A percentile compares a stretch with the other conserved stretches of the same genome.
These are phyloP conservation scores for Agriotes lineatus DNA, from an alignment of 2,888 invertebrate species.

Conservation along the genomic window DNA sequence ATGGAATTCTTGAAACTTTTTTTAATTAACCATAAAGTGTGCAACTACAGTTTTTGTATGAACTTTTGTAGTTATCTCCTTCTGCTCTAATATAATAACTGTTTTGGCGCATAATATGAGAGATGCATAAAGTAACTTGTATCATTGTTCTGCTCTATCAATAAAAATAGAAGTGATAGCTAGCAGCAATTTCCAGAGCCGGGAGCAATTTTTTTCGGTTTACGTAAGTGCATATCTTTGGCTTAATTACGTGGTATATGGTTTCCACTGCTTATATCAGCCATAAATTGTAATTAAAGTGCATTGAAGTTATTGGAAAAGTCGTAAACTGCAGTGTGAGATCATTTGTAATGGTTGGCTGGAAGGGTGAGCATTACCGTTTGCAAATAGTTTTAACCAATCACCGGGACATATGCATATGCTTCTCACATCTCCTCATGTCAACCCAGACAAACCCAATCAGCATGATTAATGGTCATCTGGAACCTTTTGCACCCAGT, in stretches of 20 bases:
- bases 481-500: slow-evolving; percentile 36
- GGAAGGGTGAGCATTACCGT: slow-evolving; percentile 51
- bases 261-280: slow-evolving; percentile 26
- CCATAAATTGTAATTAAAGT: slow-evolving; percentile 56
- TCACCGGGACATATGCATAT: slow-evolving; percentile 47
- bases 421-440: slow-evolving; percentile 51
- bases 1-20: no score
- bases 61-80: no score
- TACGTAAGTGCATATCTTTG: slow-evolving; percentile 17
- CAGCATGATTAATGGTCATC: slow-evolving; percentile 51
- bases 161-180: slow-evolving; percentile 12
- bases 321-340: slow-evolving; percentile 55
- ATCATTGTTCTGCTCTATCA: neutral
- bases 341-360: slow-evolving; percentile 54
- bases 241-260: slow-evolving; percentile 10
- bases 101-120: no score
- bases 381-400: slow-evolving; percentile 54
- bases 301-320: slow-evolving; percentile 51
- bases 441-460: slow-evolving; percentile 53
- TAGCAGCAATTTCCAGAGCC: neutral
- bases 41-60: no score
- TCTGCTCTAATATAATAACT: neutral
- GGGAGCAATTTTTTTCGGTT: slow-evolving; percentile 7
- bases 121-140: no score
- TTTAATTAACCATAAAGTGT: no score